These are phyloP conservation scores for Ailurus styani DNA, from an alignment of 2,113 vertebrate species.

Conservation along the genomic window DNA sequence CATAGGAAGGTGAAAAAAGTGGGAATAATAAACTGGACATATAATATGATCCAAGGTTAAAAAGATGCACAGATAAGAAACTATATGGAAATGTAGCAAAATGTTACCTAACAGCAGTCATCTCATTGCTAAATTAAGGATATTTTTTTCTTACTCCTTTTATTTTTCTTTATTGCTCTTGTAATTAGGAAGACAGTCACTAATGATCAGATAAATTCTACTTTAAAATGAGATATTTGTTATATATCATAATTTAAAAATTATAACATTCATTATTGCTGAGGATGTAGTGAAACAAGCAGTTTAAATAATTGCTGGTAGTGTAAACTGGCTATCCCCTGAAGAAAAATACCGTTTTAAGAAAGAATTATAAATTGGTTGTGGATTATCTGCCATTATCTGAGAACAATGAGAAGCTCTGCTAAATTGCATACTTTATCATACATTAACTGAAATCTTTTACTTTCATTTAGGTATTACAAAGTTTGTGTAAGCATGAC, in stretches of 20 bases:
- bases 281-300: background rate
- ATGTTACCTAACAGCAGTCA: background rate
- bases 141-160: background rate
- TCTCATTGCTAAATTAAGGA: background rate
- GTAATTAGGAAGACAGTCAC: background rate
- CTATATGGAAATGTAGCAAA: background rate
- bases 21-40: background rate
- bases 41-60: background rate
- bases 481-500: background rate
- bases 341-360: background rate
- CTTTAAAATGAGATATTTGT: background rate
- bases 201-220: background rate
- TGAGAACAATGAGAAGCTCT: background rate
- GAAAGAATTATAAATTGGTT: conserved; percentile 22
- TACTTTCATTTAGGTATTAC: background rate
- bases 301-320: conserved; percentile 1
- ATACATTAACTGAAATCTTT: background rate
- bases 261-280: background rate
- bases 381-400: background rate
- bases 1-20: background rate
- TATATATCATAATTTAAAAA: background rate
- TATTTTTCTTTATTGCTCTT: conserved; percentile 36
- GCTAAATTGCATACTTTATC: background rate
- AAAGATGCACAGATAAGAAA: background rate
- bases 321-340: background rate